Conservation (phyloP, 2,797 vertebrate species). For the Sebastes trivittatus region DNA sequence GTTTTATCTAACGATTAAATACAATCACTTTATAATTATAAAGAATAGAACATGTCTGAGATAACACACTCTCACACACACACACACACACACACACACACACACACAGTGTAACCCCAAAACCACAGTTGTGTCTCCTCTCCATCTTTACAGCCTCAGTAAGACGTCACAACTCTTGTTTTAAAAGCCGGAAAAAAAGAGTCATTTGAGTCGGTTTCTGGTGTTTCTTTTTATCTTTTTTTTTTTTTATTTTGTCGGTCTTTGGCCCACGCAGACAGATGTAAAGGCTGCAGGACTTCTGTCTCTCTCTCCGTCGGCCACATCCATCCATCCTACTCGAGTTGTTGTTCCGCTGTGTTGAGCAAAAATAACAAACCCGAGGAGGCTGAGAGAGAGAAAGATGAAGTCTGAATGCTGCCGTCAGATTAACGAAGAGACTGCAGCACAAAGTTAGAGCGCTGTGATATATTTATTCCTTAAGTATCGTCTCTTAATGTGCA, state of each 20-base stretch:
- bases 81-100: not conserved
- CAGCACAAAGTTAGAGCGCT: too few species aligned
- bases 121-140: constrained; percentile 17
- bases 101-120: not conserved
- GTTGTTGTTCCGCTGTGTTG: constrained; percentile 21
- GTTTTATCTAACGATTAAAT: constrained; percentile 14
- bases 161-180: constrained; percentile 22
- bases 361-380: constrained; percentile 22
- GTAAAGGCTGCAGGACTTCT: constrained; percentile 23
- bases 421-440: not conserved
- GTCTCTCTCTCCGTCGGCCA: not conserved
- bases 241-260: not conserved
- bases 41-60: not conserved
- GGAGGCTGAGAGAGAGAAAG: not conserved
- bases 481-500: not conserved
- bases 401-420: not conserved
- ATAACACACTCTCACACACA: not conserved
- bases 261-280: constrained; percentile 26
- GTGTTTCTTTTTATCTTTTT: constrained; percentile 1
- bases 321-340: constrained; percentile 34
- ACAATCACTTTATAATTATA: not conserved
- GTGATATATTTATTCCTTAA: not conserved
- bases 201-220: constrained; percentile 25
- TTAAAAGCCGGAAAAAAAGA: constrained; percentile 36
- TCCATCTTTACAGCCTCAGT: constrained; percentile 5